These are phyloP conservation scores for Sebastes oblongus DNA, from an alignment of 2,797 vertebrate species.

Conservation along the genomic window DNA sequence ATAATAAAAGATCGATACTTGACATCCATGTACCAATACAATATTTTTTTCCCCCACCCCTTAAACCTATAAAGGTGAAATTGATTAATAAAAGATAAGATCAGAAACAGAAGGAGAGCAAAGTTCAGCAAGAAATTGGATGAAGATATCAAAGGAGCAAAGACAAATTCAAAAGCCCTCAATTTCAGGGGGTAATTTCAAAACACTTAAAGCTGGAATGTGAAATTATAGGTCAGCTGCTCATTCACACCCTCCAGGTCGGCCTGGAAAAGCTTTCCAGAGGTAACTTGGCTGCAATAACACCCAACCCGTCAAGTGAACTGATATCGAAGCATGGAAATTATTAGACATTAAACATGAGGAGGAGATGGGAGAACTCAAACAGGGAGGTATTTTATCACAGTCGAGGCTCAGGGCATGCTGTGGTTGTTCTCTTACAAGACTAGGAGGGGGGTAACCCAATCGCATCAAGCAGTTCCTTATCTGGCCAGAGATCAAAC, in stretches of 20 bases:
- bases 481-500: constrained; percentile 73
- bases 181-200: constrained; percentile 62
- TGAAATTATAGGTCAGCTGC: constrained; percentile 67
- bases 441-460: constrained; percentile 34
- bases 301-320: constrained; percentile 58
- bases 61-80: background rate
- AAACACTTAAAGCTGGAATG: constrained; percentile 72
- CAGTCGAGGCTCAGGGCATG: constrained; percentile 25
- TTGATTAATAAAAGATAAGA: background rate
- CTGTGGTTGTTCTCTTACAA: constrained; percentile 44
- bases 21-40: no score
- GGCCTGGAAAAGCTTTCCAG: constrained; percentile 70
- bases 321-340: constrained; percentile 64
- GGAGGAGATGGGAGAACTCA: constrained; percentile 43
- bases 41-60: no score
- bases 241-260: constrained; percentile 67
- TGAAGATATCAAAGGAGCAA: constrained; percentile 44
- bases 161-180: constrained; percentile 44
- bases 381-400: constrained; percentile 56
- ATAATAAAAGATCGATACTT: no score
- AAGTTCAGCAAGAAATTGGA: constrained; percentile 14
- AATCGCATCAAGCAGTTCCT: constrained; percentile 57
- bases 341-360: constrained; percentile 60
- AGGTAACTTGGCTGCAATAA: constrained; percentile 65
- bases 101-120: background rate